A percentile compares a stretch with the other conserved stretches of the same genome.
These are phyloP conservation scores for Caenorhabditis angaria DNA, from an alignment of 2,888 invertebrate species.

Conservation along the genomic window DNA sequence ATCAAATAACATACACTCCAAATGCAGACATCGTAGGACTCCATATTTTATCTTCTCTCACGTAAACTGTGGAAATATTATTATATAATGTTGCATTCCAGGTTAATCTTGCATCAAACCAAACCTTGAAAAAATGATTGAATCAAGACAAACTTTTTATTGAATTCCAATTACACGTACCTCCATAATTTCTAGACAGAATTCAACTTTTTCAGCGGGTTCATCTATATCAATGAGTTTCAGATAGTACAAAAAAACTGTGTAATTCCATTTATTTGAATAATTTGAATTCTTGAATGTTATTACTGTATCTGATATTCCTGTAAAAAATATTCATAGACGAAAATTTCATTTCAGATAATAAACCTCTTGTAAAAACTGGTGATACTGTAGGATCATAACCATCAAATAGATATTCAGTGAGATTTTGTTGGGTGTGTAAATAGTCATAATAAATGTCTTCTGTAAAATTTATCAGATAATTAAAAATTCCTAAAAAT, in stretches of 20 bases:
- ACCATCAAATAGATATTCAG: neutral
- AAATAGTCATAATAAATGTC: neutral
- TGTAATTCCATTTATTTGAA: slow-evolving; percentile 14
- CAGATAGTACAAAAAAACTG: slow-evolving; percentile 27
- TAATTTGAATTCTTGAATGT: slow-evolving; percentile 8
- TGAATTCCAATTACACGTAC: neutral
- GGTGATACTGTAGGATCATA: slow-evolving; percentile 8
- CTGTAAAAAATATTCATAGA: no score
- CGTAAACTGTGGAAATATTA: slow-evolving; percentile 7
- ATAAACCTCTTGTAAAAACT: slow-evolving; percentile 20
- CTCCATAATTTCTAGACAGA: slow-evolving; percentile 33
- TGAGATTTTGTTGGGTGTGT: neutral
- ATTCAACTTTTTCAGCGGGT: slow-evolving; percentile 28
- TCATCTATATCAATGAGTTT: slow-evolving; percentile 33
- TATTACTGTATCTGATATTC: no score
- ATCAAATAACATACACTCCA: slow-evolving; percentile 24
- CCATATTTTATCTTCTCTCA: slow-evolving; percentile 23
- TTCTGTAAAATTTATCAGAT: neutral
- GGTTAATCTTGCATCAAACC: slow-evolving; percentile 21
- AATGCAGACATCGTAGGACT: slow-evolving; percentile 28
- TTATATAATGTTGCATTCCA: slow-evolving; percentile 20
- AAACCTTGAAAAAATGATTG: slow-evolving; percentile 9
- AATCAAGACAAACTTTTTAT: neutral
- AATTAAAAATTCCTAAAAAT: no score
- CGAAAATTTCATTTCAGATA: no score